Evolutionary conservation across 2,113 vertebrate genomes (phyloP).

Genomic region (Podarcis raffonei): DNA sequence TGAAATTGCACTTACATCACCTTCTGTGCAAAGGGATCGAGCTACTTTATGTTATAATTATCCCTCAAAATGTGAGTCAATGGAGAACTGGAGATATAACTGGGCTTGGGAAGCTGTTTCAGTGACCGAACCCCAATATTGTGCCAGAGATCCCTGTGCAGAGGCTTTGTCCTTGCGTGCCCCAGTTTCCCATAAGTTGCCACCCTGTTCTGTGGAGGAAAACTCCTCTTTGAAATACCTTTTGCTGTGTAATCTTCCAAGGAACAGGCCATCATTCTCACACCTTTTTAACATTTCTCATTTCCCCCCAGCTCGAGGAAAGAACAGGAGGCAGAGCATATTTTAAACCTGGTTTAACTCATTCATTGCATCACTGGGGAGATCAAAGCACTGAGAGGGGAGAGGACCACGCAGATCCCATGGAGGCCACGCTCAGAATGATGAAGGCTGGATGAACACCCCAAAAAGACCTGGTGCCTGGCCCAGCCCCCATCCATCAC

Average conservation of each 20-base stretch:
- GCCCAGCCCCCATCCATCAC: background rate
- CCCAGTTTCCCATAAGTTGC: background rate
- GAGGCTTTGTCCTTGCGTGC: background rate
- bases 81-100: background rate
- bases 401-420: slow-evolving; percentile 31
- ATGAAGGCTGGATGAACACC: slow-evolving; percentile 4
- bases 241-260: background rate
- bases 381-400: slow-evolving; percentile 42
- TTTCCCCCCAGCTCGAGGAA: slow-evolving; percentile 84
- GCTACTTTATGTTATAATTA: background rate
- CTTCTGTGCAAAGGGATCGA: background rate
- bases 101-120: background rate
- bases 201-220: background rate
- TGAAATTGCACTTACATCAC: background rate
- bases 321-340: slow-evolving; percentile 93
- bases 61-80: background rate
- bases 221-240: background rate
- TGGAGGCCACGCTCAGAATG: background rate
- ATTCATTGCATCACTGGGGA: slow-evolving; percentile 40
- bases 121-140: background rate
- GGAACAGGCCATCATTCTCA: background rate
- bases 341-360: slow-evolving; percentile 76
- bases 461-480: slow-evolving; percentile 20
- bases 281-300: background rate
- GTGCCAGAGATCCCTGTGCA: background rate